phyloP scores from a whole-genome alignment of 2,797 vertebrate species.

The Zalophus californianus region DNA sequence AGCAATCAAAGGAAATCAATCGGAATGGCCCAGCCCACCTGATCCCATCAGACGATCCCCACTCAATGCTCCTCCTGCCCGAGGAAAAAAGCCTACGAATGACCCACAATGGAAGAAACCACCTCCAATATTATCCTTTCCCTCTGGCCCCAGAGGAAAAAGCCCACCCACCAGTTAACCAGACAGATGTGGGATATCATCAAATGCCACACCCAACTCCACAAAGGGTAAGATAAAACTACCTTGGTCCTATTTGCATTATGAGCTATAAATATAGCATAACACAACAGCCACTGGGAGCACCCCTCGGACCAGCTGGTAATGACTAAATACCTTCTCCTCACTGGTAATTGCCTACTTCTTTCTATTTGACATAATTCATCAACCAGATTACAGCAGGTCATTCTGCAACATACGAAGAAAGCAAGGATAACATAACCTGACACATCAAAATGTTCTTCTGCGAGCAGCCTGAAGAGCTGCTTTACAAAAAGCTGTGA shows the following conservation, averaged over 20 bases:
- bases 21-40: not conserved
- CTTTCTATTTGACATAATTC: constrained; percentile 76
- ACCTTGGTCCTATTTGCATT: not conserved
- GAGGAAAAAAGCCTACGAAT: not conserved
- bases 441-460: not conserved
- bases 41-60: constrained; percentile 16
- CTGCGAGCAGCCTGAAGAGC: not conserved
- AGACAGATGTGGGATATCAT: not conserved
- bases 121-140: not conserved
- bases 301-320: not conserved
- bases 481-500: not conserved
- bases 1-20: constrained; percentile 65
- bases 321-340: constrained; percentile 48
- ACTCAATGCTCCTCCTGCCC: not conserved
- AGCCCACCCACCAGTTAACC: not conserved
- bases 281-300: not conserved
- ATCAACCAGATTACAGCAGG: constrained; percentile 62
- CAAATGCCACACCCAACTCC: not conserved
- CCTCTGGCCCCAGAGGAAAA: not conserved
- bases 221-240: not conserved
- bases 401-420: not conserved
- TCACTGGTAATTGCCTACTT: constrained; percentile 66
- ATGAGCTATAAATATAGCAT: not conserved
- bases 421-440: constrained; percentile 30
- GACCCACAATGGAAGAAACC: not conserved